Base-by-base conservation (phyloP, 2,113 vertebrate species). In the Mesocricetus auratus region DNA sequence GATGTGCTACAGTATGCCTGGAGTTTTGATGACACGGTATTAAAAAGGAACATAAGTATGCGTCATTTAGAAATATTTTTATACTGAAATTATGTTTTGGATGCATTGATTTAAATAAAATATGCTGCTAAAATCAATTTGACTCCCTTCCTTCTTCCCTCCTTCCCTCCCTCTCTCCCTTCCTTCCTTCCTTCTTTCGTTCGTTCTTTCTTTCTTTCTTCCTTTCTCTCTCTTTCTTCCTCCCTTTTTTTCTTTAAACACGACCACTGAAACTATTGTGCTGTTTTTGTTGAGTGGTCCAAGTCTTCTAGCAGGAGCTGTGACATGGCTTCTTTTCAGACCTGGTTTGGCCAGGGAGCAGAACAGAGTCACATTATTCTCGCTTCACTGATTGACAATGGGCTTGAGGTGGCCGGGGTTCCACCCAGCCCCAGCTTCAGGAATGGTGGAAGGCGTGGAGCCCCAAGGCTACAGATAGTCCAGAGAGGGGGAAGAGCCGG, bases 401-500 rank as follows among this genome's bases (percentile, higher is more conserved):
- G n/a, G 36, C 17, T 69, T 3, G 0, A 22, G 12, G 64, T 3
- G 13, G 16, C 7, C 87, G 22, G 39, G 64, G 2, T 39, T 79
- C 21, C 19, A 5, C 8, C 16, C 7, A 47, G 39, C 15, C 4
- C 15, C 15, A 10, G 22, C 2, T 2, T 39, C 24, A 31, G 66
- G 17, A 33, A 31, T n/a, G 22, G 5, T 1, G 22, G 66, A 74
- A 53, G 53, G 22, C 13, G 24, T 11, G 42, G 81, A 86, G 50
- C 19, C 4, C 3, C 1, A 33, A 47, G n/a, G 11, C 11, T 4
- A n/a, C 0, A 7, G 50, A 36, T 4, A 12, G 12, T 13, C 31
- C 29, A 1, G 15, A 7, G 1, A 2, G 45, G 53, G 53, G 21
- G 39, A 60, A 26, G 56, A 53, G 1, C 31, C n/a, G 21, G 10